A percentile compares a stretch with the other conserved stretches of the same genome.
Conservation (phyloP, 2,797 vertebrate genomes). For the Zonotrichia albicollis region DNA sequence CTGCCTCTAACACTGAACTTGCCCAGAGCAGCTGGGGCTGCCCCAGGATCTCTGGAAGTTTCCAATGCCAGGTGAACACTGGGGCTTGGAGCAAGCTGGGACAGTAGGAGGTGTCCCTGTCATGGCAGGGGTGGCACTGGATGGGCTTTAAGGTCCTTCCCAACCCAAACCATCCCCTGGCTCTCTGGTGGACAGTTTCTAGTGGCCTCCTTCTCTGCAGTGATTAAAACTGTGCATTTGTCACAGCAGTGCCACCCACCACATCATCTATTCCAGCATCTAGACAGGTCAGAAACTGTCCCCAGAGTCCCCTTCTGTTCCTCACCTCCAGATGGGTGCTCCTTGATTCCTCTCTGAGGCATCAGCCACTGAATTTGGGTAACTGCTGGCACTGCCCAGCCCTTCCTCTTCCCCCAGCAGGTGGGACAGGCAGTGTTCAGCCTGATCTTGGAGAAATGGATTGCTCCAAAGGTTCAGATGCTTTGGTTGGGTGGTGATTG, state of each 20-base stretch:
- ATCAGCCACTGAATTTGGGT: neutral
- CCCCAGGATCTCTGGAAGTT: neutral
- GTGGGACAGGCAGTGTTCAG: neutral
- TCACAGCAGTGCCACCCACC: neutral
- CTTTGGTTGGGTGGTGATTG: neutral
- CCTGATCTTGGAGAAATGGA: neutral
- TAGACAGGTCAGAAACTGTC: neutral
- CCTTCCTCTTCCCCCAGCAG: neutral
- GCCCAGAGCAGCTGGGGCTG: neutral
- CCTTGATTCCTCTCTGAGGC: neutral
- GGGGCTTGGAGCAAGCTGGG: neutral
- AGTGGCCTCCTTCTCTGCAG: too few relatives aligned
- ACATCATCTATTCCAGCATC: neutral
- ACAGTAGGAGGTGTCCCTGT: accelerated
- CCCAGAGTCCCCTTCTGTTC: neutral
- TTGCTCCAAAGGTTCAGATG: neutral
- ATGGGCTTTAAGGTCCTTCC: neutral
- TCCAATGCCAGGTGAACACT: neutral
- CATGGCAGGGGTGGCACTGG: neutral
- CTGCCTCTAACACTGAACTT: neutral
- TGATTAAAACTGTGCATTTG: neutral
- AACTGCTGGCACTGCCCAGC: neutral
- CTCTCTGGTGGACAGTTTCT: too few relatives aligned
- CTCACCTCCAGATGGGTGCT: neutral
- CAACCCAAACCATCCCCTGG: neutral